Base-by-base conservation (phyloP, 2,888 invertebrate species). In the Cryptops parisi region DNA sequence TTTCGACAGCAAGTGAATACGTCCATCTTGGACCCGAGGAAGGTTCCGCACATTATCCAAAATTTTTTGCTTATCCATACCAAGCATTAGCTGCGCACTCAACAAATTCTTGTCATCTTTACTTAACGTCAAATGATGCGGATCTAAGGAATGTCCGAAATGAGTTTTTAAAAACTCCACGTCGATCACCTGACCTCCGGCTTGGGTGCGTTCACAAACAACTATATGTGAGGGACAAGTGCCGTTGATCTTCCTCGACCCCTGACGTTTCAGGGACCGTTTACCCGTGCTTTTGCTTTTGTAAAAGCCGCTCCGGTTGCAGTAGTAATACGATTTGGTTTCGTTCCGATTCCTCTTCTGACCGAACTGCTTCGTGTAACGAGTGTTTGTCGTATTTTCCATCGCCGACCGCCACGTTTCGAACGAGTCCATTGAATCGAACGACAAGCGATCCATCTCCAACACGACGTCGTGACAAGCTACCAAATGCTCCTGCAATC, bases 161-260 rank as follows among this genome's bases (percentile, higher is more conserved):
- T 49, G 49, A 19, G 49, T 49, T 49, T 49, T 49, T 23, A 49
- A 33, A 23, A 38, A 49, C 3, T 49, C 38, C 12, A 49, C 39
- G 2, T 49, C 21, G 3, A 49, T 26, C n/a, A 15, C 17, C 17
- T n/a, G n/a, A 33, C 21, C 24, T 25, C 25, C 23, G 21, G 21
- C 23, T 22, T 33, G 3, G 39, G 23, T 22, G n/a, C 19, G 33
- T n/a, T 23, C 49, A 22, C 39, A 22, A 22, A 49, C 23, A 2
- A 39, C 40, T 22, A 49, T 49, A n/a, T 39, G 1, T 12, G 49
- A 21, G 15, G 49, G 49, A 19, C 49, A 49, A 3, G 39, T 39
- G 22, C 38, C 49, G 25, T 49, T 49, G 22, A 49, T 49, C 23
- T 49, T 49, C 2, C 40, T 2, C 40, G 49, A 49, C 12, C 49